Conservation (phyloP, 2,113 vertebrate species). For the Pedetes capensis region DNA sequence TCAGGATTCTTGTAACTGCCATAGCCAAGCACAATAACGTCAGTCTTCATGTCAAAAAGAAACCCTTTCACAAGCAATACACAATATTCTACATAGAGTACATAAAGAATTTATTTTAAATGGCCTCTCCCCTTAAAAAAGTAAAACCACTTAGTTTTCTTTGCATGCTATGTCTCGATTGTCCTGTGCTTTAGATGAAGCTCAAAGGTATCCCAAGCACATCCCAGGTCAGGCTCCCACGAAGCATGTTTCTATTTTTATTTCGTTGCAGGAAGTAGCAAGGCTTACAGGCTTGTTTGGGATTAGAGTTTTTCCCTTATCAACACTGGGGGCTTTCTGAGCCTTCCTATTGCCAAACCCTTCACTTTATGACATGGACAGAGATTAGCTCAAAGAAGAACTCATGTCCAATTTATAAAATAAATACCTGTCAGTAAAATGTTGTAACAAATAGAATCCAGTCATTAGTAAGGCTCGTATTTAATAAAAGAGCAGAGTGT, state of each 20-base stretch:
- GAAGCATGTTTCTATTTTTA: conserved; percentile 43
- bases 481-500: neutral
- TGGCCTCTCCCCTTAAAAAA: neutral
- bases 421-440: conserved; percentile 27
- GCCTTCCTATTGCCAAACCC: neutral
- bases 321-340: neutral
- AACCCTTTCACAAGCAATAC: conserved; percentile 20
- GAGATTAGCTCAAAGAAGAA: conserved; percentile 36
- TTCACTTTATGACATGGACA: neutral
- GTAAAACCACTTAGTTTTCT: neutral
- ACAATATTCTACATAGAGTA: conserved; percentile 2
- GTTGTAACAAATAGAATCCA: conserved; percentile 2
- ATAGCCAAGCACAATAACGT: neutral
- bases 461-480: conserved; percentile 7
- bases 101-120: conserved; percentile 26
- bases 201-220: neutral
- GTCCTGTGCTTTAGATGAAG: neutral
- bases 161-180: neutral
- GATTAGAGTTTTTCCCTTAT: neutral
- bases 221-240: neutral
- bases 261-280: neutral
- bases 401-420: neutral
- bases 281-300: neutral
- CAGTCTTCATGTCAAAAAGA: conserved; percentile 14
- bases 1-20: neutral